Conservation (phyloP, 23 tunicate species). For the Corella eumyota region DNA sequence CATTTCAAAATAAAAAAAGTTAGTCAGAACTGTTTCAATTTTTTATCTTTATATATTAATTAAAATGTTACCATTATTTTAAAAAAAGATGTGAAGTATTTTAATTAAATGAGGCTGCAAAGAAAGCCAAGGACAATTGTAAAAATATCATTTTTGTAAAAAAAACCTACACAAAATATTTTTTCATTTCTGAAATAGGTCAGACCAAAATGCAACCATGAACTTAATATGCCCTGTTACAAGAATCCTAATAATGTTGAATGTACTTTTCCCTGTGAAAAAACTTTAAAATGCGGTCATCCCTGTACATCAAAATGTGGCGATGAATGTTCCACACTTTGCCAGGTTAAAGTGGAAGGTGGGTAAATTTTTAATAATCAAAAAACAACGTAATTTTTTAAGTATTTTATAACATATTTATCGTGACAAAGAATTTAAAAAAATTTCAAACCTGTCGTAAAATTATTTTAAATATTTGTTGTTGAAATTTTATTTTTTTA, state of each 20-base stretch:
- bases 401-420: not conserved
- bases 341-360: not conserved
- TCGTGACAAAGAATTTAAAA: no score
- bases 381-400: not conserved
- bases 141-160: no score
- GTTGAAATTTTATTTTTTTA: no score
- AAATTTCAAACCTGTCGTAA: no score
- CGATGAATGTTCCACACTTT: not conserved
- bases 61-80: no score
- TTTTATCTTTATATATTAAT: no score
- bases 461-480: no score
- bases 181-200: not conserved
- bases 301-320: not conserved
- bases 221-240: not conserved
- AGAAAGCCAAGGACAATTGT: no score
- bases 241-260: not conserved
- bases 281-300: not conserved
- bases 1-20: not conserved
- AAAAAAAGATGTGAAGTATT: no score
- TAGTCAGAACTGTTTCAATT: not conserved
- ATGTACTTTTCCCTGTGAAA: not conserved
- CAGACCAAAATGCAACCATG: not conserved
- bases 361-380: not conserved
- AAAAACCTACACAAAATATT: no score
- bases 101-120: no score